A percentile compares a stretch with the other conserved stretches of the same genome.
Conservation (phyloP, 2,888 invertebrate species). For the Nephrotoma guestfalica region DNA sequence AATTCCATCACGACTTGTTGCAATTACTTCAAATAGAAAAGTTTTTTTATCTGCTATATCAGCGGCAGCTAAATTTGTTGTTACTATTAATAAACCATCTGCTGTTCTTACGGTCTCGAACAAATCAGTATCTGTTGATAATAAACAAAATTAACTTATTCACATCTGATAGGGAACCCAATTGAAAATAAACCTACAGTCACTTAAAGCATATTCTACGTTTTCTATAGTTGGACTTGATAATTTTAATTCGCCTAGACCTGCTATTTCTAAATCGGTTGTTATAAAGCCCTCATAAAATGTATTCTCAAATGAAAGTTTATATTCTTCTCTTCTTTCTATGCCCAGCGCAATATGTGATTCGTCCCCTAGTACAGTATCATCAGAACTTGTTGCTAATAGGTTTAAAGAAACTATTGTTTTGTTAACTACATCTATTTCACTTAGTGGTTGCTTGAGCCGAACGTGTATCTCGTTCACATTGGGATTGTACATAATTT, state of each 20-base stretch:
- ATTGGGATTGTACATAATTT: not conserved
- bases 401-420: constrained; percentile 13
- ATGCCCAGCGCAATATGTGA: constrained; percentile 10
- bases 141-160: too few species aligned
- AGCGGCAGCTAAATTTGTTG: not conserved
- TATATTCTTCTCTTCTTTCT: constrained; percentile 12
- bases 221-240: too few species aligned
- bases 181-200: too few species aligned
- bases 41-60: not conserved
- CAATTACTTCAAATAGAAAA: constrained; percentile 2
- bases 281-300: not conserved
- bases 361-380: not conserved
- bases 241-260: too few species aligned
- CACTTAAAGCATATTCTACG: too few species aligned
- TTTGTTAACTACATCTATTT: constrained; percentile 11
- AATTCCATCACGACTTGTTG: not conserved
- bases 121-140: too few species aligned
- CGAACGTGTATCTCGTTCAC: constrained; percentile 11
- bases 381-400: constrained; percentile 8
- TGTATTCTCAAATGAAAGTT: constrained; percentile 6
- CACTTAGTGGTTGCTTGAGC: constrained; percentile 7
- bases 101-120: too few species aligned
- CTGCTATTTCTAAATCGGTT: too few species aligned
- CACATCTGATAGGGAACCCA: too few species aligned
- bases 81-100: too few species aligned